Conservation (phyloP, 2,888 invertebrate genomes). For the Epinotia demarniana region DNA sequence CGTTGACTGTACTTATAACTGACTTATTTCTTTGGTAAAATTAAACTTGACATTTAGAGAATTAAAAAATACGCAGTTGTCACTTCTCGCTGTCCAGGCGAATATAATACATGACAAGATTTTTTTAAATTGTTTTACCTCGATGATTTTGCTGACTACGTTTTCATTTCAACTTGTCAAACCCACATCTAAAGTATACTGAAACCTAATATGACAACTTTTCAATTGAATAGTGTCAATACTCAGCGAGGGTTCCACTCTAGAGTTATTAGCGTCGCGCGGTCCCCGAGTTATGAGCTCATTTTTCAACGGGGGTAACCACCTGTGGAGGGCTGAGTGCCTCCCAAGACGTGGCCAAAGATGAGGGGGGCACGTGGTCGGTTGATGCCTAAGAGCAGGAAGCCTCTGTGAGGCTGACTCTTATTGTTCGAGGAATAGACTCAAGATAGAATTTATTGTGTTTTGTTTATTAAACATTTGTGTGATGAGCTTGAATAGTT, state of each 20-base stretch:
- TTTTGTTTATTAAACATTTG: too few species aligned
- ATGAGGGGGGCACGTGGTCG: slow-evolving; percentile 4
- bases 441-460: too few species aligned
- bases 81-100: too few species aligned
- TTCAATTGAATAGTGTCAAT: slow-evolving; percentile 12
- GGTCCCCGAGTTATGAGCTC: slow-evolving; percentile 20
- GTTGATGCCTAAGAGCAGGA: not conserved
- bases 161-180: too few species aligned
- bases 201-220: not conserved
- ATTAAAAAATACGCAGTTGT: too few species aligned
- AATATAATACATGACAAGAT: too few species aligned
- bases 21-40: too few species aligned
- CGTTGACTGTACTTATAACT: too few species aligned
- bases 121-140: too few species aligned
- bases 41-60: too few species aligned
- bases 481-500: too few species aligned
- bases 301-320: slow-evolving; percentile 53
- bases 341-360: slow-evolving; percentile 44
- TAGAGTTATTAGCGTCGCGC: slow-evolving; percentile 19
- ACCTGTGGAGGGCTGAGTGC: slow-evolving; percentile 62
- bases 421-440: not conserved
- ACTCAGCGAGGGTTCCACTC: not conserved
- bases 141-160: too few species aligned
- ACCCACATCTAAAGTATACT: not conserved
- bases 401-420: slow-evolving; percentile 5